These are phyloP conservation scores for Nineta flava DNA, from an alignment of 2,888 invertebrate genomes.

Conservation along the genomic window DNA sequence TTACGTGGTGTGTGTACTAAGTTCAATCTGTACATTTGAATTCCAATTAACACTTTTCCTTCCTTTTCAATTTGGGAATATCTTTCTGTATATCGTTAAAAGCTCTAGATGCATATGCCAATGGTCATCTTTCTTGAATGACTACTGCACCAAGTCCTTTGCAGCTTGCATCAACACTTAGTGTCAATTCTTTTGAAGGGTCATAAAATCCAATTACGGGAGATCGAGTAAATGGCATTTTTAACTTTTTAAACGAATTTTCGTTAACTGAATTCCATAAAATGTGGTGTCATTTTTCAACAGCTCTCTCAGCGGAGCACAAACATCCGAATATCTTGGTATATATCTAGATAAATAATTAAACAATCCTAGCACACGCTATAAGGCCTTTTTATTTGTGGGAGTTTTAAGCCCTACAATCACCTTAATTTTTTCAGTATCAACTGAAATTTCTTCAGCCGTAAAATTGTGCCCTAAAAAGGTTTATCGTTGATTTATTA, in stretches of 20 bases:
- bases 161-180: neutral
- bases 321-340: neutral
- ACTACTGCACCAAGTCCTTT: neutral
- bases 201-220: neutral
- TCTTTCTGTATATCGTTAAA: neutral
- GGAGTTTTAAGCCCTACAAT: conserved; percentile 7
- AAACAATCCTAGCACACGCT: conserved; percentile 8
- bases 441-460: conserved; percentile 6
- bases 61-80: neutral
- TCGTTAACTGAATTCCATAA: neutral
- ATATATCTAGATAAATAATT: conserved; percentile 12
- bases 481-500: conserved; percentile 5
- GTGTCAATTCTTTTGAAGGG: neutral
- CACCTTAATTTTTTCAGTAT: conserved; percentile 7
- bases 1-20: neutral
- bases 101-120: neutral
- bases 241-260: too few species aligned
- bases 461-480: conserved; percentile 10
- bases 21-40: neutral
- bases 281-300: neutral
- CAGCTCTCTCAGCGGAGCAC: neutral
- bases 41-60: neutral
- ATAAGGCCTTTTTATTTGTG: conserved; percentile 5
- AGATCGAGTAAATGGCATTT: too few species aligned
- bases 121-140: neutral